Base-by-base conservation (phyloP, 2,113 vertebrate species). In the Mixornis gularis region DNA sequence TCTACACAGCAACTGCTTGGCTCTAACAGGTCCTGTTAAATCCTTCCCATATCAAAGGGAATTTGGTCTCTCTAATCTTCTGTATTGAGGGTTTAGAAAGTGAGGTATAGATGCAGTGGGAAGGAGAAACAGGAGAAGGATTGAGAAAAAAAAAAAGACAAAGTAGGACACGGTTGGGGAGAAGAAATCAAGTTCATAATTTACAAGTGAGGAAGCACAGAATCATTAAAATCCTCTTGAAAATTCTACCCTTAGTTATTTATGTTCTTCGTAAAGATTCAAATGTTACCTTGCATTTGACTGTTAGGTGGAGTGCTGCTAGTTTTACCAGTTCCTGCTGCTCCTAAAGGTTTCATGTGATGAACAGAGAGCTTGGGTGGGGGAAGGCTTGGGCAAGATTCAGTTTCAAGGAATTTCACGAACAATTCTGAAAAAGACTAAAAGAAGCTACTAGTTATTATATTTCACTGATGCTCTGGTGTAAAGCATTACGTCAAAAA, bases 401-500 rank as follows among this genome's bases (percentile, higher is more conserved):
- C 99, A 55, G 98, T 98, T 96, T 99, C 99, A 59, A 99, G 96
- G 96, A 99, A 99, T 95, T 99, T 99, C 59, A 99, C 98, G 46
- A 99, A 99, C 96, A 99, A 97, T 96, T 99, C 98, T 65, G 99
- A 99, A 97, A 99, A 99, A 83, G 99, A 99, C 99, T 99, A 79
- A 43, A 93, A 95, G 51, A 95, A 46, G 80, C 70, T 68, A 65
- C 12, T 10, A 58, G 68, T 97, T 91, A 95, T 4, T 66, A 6
- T 24, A 85, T 76, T 87, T 76, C 53, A 87, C 10, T 49, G 41
- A 90, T 66, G 25, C 15, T 92, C 38, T 78, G 44, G 32, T 85
- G 34, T 82, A 79, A 82, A 81, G 7, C 21, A 62, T 10, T 7
- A 36, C 40, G 7, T 44, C 51, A 92, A 93, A 79, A 82, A 52